Evolutionary conservation across 2,797 vertebrate genomes (phyloP), one percentile per base, ranked within the genome.

Genomic region (Odontamblyopus lacepedii): DNA sequence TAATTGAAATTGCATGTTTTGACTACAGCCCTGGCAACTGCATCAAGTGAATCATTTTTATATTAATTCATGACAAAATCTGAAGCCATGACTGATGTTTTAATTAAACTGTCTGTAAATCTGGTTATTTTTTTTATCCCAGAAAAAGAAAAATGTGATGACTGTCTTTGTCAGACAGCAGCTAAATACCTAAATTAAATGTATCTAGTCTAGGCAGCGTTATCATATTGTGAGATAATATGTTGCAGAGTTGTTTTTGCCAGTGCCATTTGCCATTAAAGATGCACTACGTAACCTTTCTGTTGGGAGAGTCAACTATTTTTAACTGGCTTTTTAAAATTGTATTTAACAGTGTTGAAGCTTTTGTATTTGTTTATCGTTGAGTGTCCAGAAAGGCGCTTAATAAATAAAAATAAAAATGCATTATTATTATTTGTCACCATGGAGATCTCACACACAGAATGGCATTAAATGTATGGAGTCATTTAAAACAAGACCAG

Each of bases 1-100:
- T 69, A 69, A 69, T 69, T 69, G 44, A 69, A 69, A 23, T 18
- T 41, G 32, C 13, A 69, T 69, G 67, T 69, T 69, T 69, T 59
- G 67, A 59, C 55, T 38, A 38, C 35, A 41, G 35, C 32, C 32
- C 53, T 69, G 23, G 55, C 32, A 69, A 57, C 67, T 23, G 23
- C 51, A 30, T 55, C 50, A 56, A 19, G 51, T 56, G 30, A 32
- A 68, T 59, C 0, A 26, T 57, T 69, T 27, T 41, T 66, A 32
- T 69, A 69, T 26, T 41, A 57, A 26, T 69, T 8, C 53, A 56
- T 57, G 32, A 59, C 30, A 38, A 68, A 56, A 56, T 68, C 67
- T 69, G 9, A 38, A 68, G 29, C 12, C 50, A 53, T 67, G 65
- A 35, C 65, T 32, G 53, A 57, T 69, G n/a, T 59, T 69, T 68